These are phyloP conservation scores for Zophobas atratus DNA, from an alignment of 1,140 invertebrate species.

Conservation along the genomic window DNA sequence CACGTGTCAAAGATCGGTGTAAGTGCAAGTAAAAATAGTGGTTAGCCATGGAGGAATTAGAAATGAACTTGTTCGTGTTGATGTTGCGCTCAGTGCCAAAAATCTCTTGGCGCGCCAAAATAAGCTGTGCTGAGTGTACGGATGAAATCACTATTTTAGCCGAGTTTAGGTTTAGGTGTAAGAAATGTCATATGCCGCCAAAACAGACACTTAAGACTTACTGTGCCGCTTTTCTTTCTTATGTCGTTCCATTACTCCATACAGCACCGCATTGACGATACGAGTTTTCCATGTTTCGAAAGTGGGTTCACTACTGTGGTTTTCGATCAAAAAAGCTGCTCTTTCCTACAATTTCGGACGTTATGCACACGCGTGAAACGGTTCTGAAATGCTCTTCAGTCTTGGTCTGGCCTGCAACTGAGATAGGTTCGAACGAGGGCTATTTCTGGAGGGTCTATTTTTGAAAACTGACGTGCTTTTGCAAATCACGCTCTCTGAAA, in stretches of 20 bases:
- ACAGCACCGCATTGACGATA: constrained; percentile 4
- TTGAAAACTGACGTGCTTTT: constrained; percentile 54
- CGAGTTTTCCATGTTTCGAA: constrained; percentile 26
- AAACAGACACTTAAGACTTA: constrained; percentile 17
- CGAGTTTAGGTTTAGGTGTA: background rate
- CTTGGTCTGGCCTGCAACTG: constrained; percentile 51
- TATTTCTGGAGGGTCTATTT: constrained; percentile 56
- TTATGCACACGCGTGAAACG: constrained; percentile 53
- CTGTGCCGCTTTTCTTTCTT: constrained; percentile 16
- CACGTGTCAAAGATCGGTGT: background rate
- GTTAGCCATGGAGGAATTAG: constrained; percentile 10
- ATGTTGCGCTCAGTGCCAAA: constrained; percentile 21
- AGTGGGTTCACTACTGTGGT: constrained; percentile 15
- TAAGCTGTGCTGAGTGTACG: background rate
- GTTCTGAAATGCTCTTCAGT: constrained; percentile 51
- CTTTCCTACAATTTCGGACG: constrained; percentile 13
- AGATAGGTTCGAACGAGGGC: constrained; percentile 36
- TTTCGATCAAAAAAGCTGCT: constrained; percentile 33
- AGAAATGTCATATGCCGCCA: background rate
- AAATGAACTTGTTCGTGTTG: constrained; percentile 7
- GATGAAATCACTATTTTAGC: constrained; percentile 1
- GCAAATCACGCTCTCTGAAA: constrained; percentile 44
- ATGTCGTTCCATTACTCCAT: constrained; percentile 32
- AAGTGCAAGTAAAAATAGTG: background rate
- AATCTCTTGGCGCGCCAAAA: background rate